Percentiles rank a stretch among this genome's conserved stretches.
These are phyloP conservation scores for Latrodectus hesperus DNA, from an alignment of 2,888 invertebrate species.

Conservation along the genomic window DNA sequence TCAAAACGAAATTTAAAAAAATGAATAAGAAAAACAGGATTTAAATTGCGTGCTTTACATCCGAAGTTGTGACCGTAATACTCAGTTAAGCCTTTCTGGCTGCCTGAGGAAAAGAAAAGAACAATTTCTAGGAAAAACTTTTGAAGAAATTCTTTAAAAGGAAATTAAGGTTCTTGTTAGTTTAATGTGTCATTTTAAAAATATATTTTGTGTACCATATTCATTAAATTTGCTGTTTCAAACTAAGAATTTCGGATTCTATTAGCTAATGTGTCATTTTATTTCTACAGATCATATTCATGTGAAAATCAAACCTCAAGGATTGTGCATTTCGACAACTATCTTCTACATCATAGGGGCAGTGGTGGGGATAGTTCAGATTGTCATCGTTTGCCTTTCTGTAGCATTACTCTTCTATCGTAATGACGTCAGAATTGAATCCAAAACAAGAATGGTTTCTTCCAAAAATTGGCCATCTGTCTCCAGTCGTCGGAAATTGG, in stretches of 20 bases:
- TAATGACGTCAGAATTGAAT: not conserved
- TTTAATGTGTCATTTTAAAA: not conserved
- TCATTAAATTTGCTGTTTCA: not conserved
- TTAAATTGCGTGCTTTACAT: too few relatives aligned
- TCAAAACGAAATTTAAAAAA: too few relatives aligned
- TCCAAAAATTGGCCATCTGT: constrained; percentile 58
- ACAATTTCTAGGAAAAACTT: not conserved
- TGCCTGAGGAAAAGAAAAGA: not conserved
- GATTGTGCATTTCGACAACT: constrained; percentile 33
- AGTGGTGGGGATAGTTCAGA: constrained; percentile 31
- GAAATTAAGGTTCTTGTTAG: not conserved
- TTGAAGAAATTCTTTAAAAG: not conserved
- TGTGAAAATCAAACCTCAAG: constrained; percentile 33
- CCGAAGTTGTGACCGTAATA: too few relatives aligned
- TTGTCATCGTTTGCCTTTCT: constrained; percentile 33
- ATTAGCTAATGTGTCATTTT: not conserved
- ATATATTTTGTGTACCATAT: not conserved
- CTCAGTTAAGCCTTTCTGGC: too few relatives aligned
- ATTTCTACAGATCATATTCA: constrained; percentile 27
- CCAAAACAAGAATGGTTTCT: not conserved
- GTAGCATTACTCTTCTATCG: constrained; percentile 41
- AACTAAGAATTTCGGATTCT: not conserved
- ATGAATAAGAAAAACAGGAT: too few relatives aligned
- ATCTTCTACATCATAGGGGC: constrained; percentile 53
- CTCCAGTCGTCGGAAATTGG: constrained; percentile 54